Conservation (phyloP, 2,113 vertebrate species). For the Octodon degus region DNA sequence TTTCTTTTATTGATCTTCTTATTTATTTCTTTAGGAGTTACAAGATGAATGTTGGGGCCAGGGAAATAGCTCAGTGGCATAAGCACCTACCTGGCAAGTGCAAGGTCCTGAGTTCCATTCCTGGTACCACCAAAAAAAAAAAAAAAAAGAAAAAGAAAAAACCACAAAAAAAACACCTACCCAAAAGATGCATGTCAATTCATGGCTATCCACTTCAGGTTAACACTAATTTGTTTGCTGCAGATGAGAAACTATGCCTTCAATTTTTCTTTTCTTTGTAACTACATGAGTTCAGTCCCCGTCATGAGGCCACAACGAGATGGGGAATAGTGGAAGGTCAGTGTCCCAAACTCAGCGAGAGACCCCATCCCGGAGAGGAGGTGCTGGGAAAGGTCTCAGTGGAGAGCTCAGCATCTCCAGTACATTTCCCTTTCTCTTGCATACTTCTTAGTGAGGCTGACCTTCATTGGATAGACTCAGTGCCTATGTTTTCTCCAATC, state of each 20-base stretch:
- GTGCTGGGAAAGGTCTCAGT: neutral
- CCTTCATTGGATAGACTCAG: neutral
- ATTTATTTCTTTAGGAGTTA: neutral
- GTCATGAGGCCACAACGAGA: neutral
- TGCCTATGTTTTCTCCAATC: neutral
- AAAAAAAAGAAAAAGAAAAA: too few relatives aligned
- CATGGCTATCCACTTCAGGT: neutral
- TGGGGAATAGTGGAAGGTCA: accelerated
- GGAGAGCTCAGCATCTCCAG: neutral
- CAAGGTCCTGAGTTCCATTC: too few relatives aligned
- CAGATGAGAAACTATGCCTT: neutral
- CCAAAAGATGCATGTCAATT: neutral
- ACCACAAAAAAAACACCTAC: too few relatives aligned
- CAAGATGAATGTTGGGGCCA: neutral
- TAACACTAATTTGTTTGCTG: neutral
- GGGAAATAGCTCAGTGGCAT: too few relatives aligned
- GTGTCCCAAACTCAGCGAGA: neutral
- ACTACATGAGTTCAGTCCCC: neutral
- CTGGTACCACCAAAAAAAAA: too few relatives aligned
- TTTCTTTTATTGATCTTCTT: neutral
- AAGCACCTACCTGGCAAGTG: too few relatives aligned
- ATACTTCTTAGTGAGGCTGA: neutral
- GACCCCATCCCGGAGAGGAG: accelerated
- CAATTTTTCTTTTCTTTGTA: neutral
- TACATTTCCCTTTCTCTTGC: neutral